A percentile compares a stretch with the other conserved stretches of the same genome.
These are phyloP conservation scores for Spea bombifrons DNA, from an alignment of 2,113 vertebrate genomes.

Conservation along the genomic window DNA sequence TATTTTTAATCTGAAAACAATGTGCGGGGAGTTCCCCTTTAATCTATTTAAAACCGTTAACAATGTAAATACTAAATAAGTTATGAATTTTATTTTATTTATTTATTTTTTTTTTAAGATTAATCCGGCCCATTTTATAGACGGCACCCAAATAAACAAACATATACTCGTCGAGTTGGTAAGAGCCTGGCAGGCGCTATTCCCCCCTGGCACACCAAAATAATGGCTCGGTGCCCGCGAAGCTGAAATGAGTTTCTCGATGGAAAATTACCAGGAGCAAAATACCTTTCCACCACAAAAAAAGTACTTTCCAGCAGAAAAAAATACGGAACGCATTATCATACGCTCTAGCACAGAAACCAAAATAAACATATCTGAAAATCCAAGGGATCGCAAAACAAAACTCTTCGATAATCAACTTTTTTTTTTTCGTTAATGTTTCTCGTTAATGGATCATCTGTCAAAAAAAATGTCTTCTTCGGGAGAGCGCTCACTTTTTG, in stretches of 20 bases:
- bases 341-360: slow-evolving; percentile 5
- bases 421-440: no score
- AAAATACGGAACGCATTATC: slow-evolving; percentile 20
- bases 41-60: no score
- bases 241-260: slow-evolving; percentile 23
- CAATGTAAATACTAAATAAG: no score
- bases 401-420: slow-evolving; percentile 8
- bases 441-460: no score
- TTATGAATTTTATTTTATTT: no score
- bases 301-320: slow-evolving; percentile 19
- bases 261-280: slow-evolving; percentile 39
- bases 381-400: slow-evolving; percentile 16
- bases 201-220: slow-evolving; percentile 1
- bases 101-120: no score
- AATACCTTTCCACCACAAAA: slow-evolving; percentile 30
- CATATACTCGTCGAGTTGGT: background rate
- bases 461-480: no score
- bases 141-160: background rate
- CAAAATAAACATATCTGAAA: slow-evolving; percentile 32
- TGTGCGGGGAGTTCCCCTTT: no score
- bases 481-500: no score
- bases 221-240: background rate
- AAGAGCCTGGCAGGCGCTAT: background rate
- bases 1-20: no score
- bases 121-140: background rate